phyloP scores from a whole-genome alignment of 2,797 vertebrate species.

The Lithobates sylvaticus region DNA sequence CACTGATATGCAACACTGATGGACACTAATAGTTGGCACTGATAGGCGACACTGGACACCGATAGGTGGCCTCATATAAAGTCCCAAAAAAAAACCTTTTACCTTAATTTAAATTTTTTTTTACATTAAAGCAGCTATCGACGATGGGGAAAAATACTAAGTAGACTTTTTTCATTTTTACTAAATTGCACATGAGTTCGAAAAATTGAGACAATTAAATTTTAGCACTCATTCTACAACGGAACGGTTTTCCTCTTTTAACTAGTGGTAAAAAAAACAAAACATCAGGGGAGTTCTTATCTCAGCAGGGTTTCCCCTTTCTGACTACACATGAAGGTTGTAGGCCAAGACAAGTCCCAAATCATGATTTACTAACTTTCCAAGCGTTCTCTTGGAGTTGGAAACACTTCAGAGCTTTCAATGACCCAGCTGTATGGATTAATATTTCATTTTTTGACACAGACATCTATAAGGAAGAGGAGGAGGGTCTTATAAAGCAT shows the following conservation, averaged over 20 bases:
- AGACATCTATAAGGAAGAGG: conserved; percentile 20
- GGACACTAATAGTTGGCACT: too few relatives aligned
- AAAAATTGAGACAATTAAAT: background rate
- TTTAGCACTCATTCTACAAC: background rate
- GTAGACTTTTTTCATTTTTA: too few relatives aligned
- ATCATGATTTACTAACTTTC: conserved; percentile 19
- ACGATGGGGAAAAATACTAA: too few relatives aligned
- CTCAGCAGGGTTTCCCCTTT: conserved; percentile 8
- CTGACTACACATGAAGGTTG: conserved; percentile 5
- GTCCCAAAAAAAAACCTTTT: too few relatives aligned
- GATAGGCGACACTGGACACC: too few relatives aligned
- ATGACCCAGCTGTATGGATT: conserved; percentile 12
- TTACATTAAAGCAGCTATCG: too few relatives aligned
- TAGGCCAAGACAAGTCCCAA: background rate
- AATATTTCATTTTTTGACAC: conserved; percentile 11
- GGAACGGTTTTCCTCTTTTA: background rate
- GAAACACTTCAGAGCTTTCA: conserved; percentile 22
- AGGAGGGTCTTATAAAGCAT: background rate
- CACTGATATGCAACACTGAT: too few relatives aligned
- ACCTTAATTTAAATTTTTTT: too few relatives aligned
- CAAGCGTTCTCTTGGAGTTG: background rate
- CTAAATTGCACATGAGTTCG: background rate
- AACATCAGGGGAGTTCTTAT: background rate
- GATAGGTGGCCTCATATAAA: too few relatives aligned
- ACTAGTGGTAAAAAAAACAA: background rate